A percentile compares a stretch with the other conserved stretches of the same genome.
Conservation (phyloP, 2,797 vertebrate genomes). For the Scleropages formosus region DNA sequence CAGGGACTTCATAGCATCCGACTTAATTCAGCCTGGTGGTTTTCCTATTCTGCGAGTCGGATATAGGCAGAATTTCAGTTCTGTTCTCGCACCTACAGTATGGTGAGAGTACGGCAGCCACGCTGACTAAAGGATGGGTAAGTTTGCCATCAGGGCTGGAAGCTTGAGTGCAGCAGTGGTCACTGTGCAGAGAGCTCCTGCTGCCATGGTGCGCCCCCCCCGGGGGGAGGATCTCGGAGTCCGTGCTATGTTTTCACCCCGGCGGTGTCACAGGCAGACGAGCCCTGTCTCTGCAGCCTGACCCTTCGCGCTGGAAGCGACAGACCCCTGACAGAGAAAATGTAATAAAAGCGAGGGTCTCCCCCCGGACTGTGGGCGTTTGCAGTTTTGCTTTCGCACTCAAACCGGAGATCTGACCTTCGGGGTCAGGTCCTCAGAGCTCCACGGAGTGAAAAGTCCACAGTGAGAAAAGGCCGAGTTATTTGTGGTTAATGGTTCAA, state of each 20-base stretch:
- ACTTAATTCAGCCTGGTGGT: too few relatives aligned
- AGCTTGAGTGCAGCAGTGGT: too few relatives aligned
- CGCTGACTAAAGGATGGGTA: too few relatives aligned
- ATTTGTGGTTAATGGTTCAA: neutral
- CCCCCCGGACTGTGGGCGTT: conserved; percentile 11
- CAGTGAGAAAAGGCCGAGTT: too few relatives aligned
- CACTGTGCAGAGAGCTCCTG: too few relatives aligned
- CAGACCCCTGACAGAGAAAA: conserved; percentile 19
- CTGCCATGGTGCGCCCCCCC: too few relatives aligned
- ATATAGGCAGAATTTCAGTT: too few relatives aligned
- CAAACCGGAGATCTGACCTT: conserved; percentile 2
- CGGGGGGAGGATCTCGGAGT: neutral
- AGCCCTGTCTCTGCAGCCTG: conserved; percentile 16
- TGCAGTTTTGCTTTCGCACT: neutral
- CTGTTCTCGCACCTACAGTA: too few relatives aligned
- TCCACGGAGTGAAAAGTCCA: neutral
- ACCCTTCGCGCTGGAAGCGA: neutral
- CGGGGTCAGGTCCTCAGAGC: conserved; percentile 3
- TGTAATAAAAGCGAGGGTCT: conserved; percentile 11
- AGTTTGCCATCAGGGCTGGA: too few relatives aligned
- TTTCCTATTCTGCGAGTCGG: too few relatives aligned
- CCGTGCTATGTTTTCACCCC: neutral
- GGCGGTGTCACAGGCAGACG: neutral
- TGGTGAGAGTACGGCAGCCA: too few relatives aligned
- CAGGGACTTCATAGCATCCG: too few relatives aligned